These are phyloP conservation scores for Coelogynopora nodosa DNA, from an alignment of 2,888 invertebrate species.

Conservation along the genomic window DNA sequence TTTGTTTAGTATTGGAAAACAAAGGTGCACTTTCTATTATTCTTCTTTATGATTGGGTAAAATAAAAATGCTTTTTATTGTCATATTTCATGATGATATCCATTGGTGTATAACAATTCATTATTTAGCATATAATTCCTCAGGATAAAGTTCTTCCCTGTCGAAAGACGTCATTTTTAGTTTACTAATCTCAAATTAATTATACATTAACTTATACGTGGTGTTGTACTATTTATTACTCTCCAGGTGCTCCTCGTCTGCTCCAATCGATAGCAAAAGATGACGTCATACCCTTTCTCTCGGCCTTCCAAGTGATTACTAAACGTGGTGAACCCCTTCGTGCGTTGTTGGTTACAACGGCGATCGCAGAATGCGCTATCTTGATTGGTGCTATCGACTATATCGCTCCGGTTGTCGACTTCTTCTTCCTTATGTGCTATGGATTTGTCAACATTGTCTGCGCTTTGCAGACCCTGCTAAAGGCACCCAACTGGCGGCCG, in stretches of 20 bases:
- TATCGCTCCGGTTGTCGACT: slow-evolving; percentile 88
- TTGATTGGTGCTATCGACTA: slow-evolving; percentile 91
- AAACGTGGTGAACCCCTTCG: slow-evolving; percentile 90
- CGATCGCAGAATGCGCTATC: slow-evolving; percentile 68
- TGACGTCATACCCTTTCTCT: slow-evolving; percentile 89
- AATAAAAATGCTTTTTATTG: too few species aligned
- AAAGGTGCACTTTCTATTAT: too few species aligned
- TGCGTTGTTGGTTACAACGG: slow-evolving; percentile 78
- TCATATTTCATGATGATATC: too few species aligned
- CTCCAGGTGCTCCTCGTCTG: slow-evolving; percentile 68
- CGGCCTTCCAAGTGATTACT: slow-evolving; percentile 82
- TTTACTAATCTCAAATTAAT: too few species aligned
- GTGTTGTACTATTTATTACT: background rate
- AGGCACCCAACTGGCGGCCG: slow-evolving; percentile 92
- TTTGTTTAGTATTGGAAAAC: too few species aligned
- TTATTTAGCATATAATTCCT: too few species aligned
- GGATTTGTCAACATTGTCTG: slow-evolving; percentile 98
- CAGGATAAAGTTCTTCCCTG: too few species aligned
- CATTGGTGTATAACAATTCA: too few species aligned
- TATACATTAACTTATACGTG: too few species aligned
- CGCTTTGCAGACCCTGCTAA: slow-evolving; percentile 86
- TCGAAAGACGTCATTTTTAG: too few species aligned
- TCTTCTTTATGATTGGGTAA: too few species aligned
- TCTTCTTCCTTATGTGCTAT: slow-evolving; percentile 99
- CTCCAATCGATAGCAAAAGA: slow-evolving; percentile 93